These are phyloP conservation scores for Procambarus virginalis DNA, from an alignment of 1,140 invertebrate species.

Conservation along the genomic window DNA sequence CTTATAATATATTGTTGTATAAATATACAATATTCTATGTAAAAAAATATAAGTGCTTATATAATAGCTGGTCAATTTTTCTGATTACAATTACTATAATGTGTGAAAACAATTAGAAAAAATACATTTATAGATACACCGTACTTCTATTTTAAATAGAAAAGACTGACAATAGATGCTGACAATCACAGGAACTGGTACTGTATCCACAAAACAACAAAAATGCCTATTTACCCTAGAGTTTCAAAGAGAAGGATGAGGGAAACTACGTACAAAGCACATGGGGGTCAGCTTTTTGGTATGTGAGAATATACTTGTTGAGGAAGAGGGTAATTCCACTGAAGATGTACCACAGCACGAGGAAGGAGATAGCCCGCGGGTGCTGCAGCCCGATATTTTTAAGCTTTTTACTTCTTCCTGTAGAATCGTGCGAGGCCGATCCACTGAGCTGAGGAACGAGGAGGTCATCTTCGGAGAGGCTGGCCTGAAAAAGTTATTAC, in stretches of 20 bases:
- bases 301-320: conserved; percentile 89
- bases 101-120: no score
- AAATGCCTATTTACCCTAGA: no score
- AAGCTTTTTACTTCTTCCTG: background rate
- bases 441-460: background rate
- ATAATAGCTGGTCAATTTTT: background rate
- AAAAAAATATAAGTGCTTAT: background rate
- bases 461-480: conserved; percentile 13
- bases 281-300: conserved; percentile 85
- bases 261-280: conserved; percentile 80
- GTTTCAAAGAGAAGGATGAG: no score
- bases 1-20: no score
- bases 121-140: no score
- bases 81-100: no score
- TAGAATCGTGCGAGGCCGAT: background rate
- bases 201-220: no score
- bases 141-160: no score
- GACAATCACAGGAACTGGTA: no score
- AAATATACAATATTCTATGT: no score
- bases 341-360: conserved; percentile 86
- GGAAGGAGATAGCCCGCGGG: conserved; percentile 81
- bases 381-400: conserved; percentile 75
- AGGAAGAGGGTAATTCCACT: conserved; percentile 86
- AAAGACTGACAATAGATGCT: no score
- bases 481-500: conserved; percentile 19